These are phyloP conservation scores for Napeogenes sylphis DNA, from an alignment of 2,888 invertebrate species.

Conservation along the genomic window DNA sequence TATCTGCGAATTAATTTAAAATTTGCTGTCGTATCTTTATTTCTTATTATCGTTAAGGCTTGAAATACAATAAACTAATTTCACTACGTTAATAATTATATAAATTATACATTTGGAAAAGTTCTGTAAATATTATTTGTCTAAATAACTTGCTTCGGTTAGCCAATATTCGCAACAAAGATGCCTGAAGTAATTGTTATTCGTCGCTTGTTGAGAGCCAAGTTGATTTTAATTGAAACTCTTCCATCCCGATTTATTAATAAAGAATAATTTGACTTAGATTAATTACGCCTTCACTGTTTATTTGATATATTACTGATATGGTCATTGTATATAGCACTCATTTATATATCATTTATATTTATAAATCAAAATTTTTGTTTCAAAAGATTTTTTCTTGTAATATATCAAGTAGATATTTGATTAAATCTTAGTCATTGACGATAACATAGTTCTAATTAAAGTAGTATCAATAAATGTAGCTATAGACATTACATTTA, in stretches of 20 bases:
- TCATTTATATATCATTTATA: not conserved
- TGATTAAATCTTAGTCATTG: too few species aligned
- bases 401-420: too few species aligned
- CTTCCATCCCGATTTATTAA: slow-evolving; percentile 46
- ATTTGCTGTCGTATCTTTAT: too few species aligned
- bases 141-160: slow-evolving; percentile 4
- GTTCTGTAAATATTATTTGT: slow-evolving; percentile 1
- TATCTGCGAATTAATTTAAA: too few species aligned
- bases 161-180: slow-evolving; percentile 9
- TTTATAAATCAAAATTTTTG: too few species aligned
- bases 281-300: slow-evolving; percentile 44
- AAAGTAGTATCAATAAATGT: not conserved
- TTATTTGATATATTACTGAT: slow-evolving; percentile 11
- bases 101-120: not conserved
- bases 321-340: slow-evolving; percentile 2
- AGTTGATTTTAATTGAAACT: slow-evolving; percentile 27
- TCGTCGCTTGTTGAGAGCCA: slow-evolving; percentile 16
- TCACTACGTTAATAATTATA: too few species aligned
- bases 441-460: too few species aligned
- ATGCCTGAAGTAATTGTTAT: slow-evolving; percentile 14
- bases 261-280: slow-evolving; percentile 58
- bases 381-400: too few species aligned
- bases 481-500: not conserved
- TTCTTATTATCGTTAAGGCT: too few species aligned
- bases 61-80: too few species aligned